These are phyloP conservation scores for Brenthis daphne DNA, from an alignment of 2,888 invertebrate genomes.

Conservation along the genomic window DNA sequence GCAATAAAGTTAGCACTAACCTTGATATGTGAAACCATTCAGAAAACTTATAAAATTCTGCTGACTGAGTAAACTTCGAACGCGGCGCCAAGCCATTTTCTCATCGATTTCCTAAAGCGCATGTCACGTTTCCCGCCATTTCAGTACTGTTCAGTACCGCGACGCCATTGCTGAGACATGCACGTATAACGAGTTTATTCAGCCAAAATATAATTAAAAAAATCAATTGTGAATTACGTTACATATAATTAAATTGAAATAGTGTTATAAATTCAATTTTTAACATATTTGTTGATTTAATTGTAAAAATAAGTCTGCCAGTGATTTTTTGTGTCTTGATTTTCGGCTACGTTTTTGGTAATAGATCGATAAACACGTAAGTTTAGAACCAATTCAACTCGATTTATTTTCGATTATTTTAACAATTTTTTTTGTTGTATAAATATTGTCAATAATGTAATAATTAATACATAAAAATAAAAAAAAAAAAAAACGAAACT, in stretches of 20 bases:
- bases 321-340: conserved; percentile 29
- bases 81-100: conserved; percentile 49
- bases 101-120: conserved; percentile 79
- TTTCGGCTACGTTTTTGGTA: conserved; percentile 29
- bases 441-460: background rate
- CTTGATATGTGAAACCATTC: conserved; percentile 25
- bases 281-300: conserved; percentile 15
- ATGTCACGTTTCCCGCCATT: conserved; percentile 68
- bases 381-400: background rate
- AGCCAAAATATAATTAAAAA: conserved; percentile 39
- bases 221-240: conserved; percentile 37
- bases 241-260: conserved; percentile 23
- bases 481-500: no score
- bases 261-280: conserved; percentile 9
- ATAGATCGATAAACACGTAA: conserved; percentile 34
- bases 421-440: background rate
- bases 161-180: conserved; percentile 45
- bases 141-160: conserved; percentile 59
- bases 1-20: conserved; percentile 26
- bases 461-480: background rate
- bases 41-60: conserved; percentile 33
- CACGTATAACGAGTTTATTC: conserved; percentile 42
- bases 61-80: conserved; percentile 44
- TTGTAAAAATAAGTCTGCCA: background rate
- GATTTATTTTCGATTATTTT: background rate